These are phyloP conservation scores for Zelostemma sp. DNA, from an alignment of 1,140 invertebrate species.

Conservation along the genomic window DNA sequence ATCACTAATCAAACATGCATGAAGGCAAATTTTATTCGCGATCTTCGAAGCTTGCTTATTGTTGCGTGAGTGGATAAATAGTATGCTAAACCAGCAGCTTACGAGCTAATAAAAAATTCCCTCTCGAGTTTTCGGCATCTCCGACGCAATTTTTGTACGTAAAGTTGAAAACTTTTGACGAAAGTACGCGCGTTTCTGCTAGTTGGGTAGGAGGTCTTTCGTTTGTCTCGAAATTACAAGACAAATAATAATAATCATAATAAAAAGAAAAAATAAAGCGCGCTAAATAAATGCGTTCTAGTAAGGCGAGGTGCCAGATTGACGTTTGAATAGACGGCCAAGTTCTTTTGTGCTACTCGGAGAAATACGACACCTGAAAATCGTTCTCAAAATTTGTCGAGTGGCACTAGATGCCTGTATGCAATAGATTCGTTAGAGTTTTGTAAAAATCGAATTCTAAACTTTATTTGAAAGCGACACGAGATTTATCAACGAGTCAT, in stretches of 20 bases:
- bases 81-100: too few species aligned
- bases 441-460: constrained; percentile 12
- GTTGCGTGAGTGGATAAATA: background rate
- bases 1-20: background rate
- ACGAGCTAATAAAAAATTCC: too few species aligned
- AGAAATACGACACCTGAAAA: constrained; percentile 67
- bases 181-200: constrained; percentile 21
- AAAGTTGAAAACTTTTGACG: constrained; percentile 22
- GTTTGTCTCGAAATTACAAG: constrained; percentile 55
- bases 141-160: too few species aligned
- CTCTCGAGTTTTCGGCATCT: too few species aligned
- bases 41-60: background rate
- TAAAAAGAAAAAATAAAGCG: constrained; percentile 55
- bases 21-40: background rate
- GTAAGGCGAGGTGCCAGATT: constrained; percentile 67
- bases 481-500: background rate
- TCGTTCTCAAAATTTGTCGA: constrained; percentile 64
- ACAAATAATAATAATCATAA: constrained; percentile 51
- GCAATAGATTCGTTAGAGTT: constrained; percentile 23
- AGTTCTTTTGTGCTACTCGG: constrained; percentile 58
- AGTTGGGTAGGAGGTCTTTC: constrained; percentile 17
- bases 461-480: constrained; percentile 4
- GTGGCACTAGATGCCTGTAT: constrained; percentile 24
- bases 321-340: constrained; percentile 69
- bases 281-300: constrained; percentile 55